Evolutionary conservation across 2,888 invertebrate species (phyloP).

Genomic region (Machimus rusticus): DNA sequence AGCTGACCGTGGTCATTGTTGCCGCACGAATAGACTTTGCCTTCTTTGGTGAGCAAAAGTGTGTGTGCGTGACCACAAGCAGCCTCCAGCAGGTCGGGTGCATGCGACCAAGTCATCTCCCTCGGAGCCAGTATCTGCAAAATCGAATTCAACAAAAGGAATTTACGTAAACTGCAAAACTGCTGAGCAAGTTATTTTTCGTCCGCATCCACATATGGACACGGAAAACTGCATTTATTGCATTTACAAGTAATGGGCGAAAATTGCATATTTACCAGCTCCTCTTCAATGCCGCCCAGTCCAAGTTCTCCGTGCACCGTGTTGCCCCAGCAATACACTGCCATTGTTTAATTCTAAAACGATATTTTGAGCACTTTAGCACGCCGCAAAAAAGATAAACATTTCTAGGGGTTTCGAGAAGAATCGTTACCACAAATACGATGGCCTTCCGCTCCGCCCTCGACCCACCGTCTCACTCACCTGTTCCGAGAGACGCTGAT

Average conservation of each 20-base stretch:
- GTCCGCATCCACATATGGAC: background rate
- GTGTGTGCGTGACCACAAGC: conserved; percentile 87
- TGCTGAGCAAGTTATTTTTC: background rate
- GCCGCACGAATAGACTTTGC: conserved; percentile 89
- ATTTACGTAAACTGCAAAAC: background rate
- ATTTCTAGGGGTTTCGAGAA: background rate
- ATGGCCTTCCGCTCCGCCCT: background rate
- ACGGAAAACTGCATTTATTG: background rate
- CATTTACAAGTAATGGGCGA: background rate
- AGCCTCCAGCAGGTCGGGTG: conserved; percentile 65
- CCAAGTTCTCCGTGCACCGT: conserved; percentile 80
- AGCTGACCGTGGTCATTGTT: conserved; percentile 92
- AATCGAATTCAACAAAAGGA: background rate
- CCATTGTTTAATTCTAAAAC: conserved; percentile 52
- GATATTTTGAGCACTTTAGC: background rate
- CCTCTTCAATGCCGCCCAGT: conserved; percentile 78
- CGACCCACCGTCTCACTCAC: background rate
- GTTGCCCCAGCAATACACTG: conserved; percentile 80
- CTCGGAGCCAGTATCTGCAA: conserved; percentile 71
- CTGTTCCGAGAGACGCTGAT: background rate
- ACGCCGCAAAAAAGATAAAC: background rate
- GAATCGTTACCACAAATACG: background rate
- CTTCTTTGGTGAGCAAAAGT: conserved; percentile 77
- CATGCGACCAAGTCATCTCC: conserved; percentile 69
- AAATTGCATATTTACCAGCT: conserved; percentile 62